Base-by-base conservation (phyloP, 2,113 vertebrate species). In the Neodon shergylaensis region DNA sequence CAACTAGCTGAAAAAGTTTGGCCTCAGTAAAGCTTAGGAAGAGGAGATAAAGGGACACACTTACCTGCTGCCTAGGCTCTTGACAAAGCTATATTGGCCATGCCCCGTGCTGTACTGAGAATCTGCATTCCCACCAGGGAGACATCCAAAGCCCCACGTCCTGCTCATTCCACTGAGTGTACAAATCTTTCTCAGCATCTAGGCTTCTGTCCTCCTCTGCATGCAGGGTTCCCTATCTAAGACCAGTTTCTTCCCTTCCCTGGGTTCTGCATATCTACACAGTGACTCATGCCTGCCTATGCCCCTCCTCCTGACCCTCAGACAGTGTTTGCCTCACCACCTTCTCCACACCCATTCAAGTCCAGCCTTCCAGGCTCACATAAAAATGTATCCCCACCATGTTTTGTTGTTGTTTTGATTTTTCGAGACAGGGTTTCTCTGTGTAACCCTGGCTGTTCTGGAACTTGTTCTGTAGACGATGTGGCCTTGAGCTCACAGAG, bases 291-390 rank as follows among this genome's bases (percentile, higher is more conserved):
- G 22, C 0, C 61, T 2, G 2, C n/a, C 7, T 58, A 12, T 6
- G 26, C 0, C n/a, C 81, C 28, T 47, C 39, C 31, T 76, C 54
- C 58, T 94, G 61, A n/a, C 33, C 22, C 68, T 65, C 26, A 21
- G 39, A 77, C 24, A 92, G 49, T 22, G 33, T 47, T 26, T 9
- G 13, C 36, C 42, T 92, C 63, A 33, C 49, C n/a, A 58, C 12
- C 47, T 63, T 76, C 88, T 90, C 81, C 22, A 42, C 92, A 39
- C 42, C 86, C 58, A 42, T 7, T 65, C 28, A 61, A 61, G 84
- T 21, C 61, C 68, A 72, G 26, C 74, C 61, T 84, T 91, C 82
- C 33, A 91, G 77, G 22, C 13, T 92, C 47, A 82, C n/a, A 52
- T 61, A 47, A 77, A 47, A 52, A 95, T 0, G 7, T 10, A 47